phyloP scores from a whole-genome alignment of 2,113 vertebrate species.

The Gulo gulo region DNA sequence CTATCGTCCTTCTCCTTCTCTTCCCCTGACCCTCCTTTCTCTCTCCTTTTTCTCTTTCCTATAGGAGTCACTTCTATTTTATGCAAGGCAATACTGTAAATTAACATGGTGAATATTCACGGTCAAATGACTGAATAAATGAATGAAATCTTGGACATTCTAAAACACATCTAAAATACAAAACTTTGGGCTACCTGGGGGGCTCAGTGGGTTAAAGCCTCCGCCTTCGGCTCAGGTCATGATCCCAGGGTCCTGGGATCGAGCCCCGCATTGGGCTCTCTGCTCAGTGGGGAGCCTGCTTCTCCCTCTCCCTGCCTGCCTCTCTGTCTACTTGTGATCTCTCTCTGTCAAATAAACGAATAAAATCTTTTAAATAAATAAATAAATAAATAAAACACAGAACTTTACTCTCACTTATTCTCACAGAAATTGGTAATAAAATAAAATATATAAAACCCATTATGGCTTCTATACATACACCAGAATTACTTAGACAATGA shows the following conservation, averaged over 20 bases:
- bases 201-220: too few species aligned
- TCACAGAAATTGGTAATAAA: neutral
- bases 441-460: neutral
- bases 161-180: neutral
- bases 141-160: neutral
- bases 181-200: neutral
- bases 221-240: too few species aligned
- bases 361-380: too few species aligned
- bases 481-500: neutral
- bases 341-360: too few species aligned
- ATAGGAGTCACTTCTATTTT: neutral
- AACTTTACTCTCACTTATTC: neutral
- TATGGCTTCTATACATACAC: neutral
- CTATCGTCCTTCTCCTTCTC: neutral
- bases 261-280: too few species aligned
- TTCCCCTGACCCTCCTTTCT: too few species aligned
- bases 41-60: neutral
- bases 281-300: too few species aligned
- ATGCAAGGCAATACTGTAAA: neutral
- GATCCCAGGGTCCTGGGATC: too few species aligned
- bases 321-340: too few species aligned
- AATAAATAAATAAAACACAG: neutral
- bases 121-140: neutral
- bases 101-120: neutral
- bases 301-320: too few species aligned